These are phyloP conservation scores for Paramisgurnus dabryanus DNA, from an alignment of 2,113 vertebrate genomes.

Conservation along the genomic window DNA sequence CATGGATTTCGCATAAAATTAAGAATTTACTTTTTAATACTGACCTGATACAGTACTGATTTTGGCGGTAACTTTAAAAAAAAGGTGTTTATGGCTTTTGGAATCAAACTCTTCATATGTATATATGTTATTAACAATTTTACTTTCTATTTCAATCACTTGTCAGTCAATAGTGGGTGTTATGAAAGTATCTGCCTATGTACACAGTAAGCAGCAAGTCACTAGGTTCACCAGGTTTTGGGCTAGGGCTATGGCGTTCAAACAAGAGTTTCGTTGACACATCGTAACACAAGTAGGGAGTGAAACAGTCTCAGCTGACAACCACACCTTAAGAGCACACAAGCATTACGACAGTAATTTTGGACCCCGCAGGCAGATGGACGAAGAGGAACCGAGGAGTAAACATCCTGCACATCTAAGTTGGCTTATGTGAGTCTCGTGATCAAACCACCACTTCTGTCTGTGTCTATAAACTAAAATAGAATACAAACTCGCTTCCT, in stretches of 20 bases:
- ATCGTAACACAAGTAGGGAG: constrained; percentile 8
- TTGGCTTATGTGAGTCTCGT: constrained; percentile 47
- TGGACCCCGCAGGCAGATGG: neutral
- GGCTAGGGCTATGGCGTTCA: neutral
- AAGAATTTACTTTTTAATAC: too few species aligned
- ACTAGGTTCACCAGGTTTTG: too few species aligned
- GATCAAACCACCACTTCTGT: constrained; percentile 49
- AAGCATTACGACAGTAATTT: neutral
- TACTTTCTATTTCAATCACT: too few species aligned
- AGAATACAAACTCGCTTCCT: constrained; percentile 58
- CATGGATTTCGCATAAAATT: too few species aligned
- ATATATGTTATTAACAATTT: too few species aligned
- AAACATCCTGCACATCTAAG: constrained; percentile 27
- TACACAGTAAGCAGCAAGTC: too few species aligned
- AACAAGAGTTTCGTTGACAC: constrained; percentile 15
- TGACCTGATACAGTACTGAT: too few species aligned
- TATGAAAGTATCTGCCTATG: too few species aligned
- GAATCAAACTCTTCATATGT: too few species aligned
- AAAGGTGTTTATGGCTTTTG: too few species aligned
- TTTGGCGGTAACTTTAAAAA: too few species aligned
- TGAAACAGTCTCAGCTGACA: neutral
- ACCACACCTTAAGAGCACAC: constrained; percentile 32
- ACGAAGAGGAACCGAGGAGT: constrained; percentile 15
- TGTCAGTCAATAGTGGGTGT: too few species aligned
- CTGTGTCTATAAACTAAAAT: constrained; percentile 39